phyloP scores from a whole-genome alignment of 2,113 vertebrate species.

The Platysteira castanea region DNA sequence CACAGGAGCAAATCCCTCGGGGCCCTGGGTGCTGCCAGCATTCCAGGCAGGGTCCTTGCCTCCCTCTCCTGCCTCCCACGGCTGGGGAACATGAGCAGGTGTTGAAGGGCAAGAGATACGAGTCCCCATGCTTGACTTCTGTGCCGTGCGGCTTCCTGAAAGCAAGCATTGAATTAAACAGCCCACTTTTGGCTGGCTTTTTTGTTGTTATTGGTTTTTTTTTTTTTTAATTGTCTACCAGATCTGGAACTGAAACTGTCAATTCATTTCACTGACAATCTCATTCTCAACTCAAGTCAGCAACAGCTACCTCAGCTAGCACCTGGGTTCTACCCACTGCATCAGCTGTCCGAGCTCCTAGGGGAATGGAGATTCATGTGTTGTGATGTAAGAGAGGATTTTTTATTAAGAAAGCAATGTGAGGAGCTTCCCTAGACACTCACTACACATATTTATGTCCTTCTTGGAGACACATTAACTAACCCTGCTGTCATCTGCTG shows the following conservation, averaged over 20 bases:
- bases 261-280: slow-evolving; percentile 69
- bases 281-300: slow-evolving; percentile 39
- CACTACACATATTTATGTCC: background rate
- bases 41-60: background rate
- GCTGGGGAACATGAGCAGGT: background rate
- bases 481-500: background rate
- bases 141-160: slow-evolving; percentile 63
- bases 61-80: background rate
- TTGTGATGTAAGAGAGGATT: background rate
- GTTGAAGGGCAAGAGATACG: slow-evolving; percentile 20
- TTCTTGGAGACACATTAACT: background rate
- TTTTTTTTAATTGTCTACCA: slow-evolving; percentile 47
- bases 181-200: background rate
- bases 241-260: slow-evolving; percentile 75
- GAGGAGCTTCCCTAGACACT: background rate
- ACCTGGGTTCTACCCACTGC: background rate
- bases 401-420: background rate
- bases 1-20: accelerated
- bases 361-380: background rate
- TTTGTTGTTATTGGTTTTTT: background rate
- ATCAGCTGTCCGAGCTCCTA: background rate
- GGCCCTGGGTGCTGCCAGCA: background rate
- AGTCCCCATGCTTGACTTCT: slow-evolving; percentile 53
- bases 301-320: slow-evolving; percentile 48
- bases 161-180: slow-evolving; percentile 53